phyloP scores from a whole-genome alignment of 2,888 invertebrate genomes.

The Caenorhabditis imperialis region DNA sequence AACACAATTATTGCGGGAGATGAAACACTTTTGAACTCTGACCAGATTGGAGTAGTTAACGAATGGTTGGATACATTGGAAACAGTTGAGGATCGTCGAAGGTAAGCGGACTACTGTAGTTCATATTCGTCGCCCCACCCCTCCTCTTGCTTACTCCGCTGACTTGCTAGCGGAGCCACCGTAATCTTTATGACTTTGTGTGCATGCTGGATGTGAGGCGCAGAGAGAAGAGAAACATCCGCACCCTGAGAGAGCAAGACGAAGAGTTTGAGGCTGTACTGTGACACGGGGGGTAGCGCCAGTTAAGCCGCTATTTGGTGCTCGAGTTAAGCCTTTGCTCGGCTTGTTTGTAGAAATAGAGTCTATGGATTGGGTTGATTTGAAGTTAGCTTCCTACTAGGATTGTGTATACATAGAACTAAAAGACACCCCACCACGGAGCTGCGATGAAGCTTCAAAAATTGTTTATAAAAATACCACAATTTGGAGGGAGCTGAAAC shows the following conservation, averaged over 20 bases:
- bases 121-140: slow-evolving; percentile 21
- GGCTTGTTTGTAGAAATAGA: slow-evolving; percentile 57
- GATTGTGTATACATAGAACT: slow-evolving; percentile 44
- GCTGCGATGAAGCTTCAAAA: background rate
- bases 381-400: slow-evolving; percentile 21
- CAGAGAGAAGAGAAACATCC: slow-evolving; percentile 14
- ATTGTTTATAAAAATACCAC: slow-evolving; percentile 33
- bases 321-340: slow-evolving; percentile 60
- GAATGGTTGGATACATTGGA: slow-evolving; percentile 76
- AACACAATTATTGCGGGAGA: slow-evolving; percentile 70
- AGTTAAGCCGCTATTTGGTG: slow-evolving; percentile 66
- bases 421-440: too few species aligned
- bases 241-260: slow-evolving; percentile 5
- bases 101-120: slow-evolving; percentile 52
- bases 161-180: slow-evolving; percentile 24
- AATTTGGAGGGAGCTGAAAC: background rate
- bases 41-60: slow-evolving; percentile 74
- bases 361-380: slow-evolving; percentile 37
- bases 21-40: slow-evolving; percentile 64
- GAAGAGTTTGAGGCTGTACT: slow-evolving; percentile 21
- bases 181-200: slow-evolving; percentile 32
- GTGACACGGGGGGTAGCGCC: slow-evolving; percentile 40
- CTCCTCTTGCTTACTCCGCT: slow-evolving; percentile 10
- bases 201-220: slow-evolving; percentile 11
- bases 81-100: slow-evolving; percentile 60